Percentiles rank a stretch among this genome's conserved stretches.
Evolutionary conservation across 2,888 invertebrate genomes (phyloP).

Genomic region (Megalurothrips usitatus): DNA sequence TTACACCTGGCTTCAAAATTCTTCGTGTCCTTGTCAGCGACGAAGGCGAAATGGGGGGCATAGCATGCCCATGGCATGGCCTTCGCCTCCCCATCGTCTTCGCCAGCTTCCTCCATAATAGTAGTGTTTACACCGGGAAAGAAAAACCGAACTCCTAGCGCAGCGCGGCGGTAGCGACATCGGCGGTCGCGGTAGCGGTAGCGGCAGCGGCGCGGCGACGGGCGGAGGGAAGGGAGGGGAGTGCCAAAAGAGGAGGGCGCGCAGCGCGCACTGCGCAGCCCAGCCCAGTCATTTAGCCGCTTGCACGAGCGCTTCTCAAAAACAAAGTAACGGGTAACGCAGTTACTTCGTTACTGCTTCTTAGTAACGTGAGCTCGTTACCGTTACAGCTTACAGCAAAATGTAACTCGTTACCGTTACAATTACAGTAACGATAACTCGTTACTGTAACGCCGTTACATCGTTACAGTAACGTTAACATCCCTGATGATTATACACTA

Average conservation of each 20-base stretch:
- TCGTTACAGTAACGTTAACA: background rate
- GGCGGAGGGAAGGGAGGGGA: too few species aligned
- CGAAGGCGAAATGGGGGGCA: background rate
- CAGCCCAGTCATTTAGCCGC: too few species aligned
- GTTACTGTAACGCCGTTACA: background rate
- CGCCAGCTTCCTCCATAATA: background rate
- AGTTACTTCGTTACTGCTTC: background rate
- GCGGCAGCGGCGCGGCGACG: background rate
- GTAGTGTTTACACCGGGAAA: too few species aligned
- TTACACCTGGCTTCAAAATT: background rate
- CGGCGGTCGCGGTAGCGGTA: background rate
- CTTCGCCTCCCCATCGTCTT: background rate
- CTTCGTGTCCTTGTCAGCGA: background rate
- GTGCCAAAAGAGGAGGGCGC: background rate
- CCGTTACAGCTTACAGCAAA: background rate
- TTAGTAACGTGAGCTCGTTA: background rate
- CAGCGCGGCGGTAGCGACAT: background rate
- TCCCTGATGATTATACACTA: too few species aligned
- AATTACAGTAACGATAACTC: background rate
- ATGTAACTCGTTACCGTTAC: background rate
- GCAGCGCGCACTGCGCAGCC: too few species aligned
- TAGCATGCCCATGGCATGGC: background rate
- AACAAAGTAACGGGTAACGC: background rate
- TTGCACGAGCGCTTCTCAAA: background rate
- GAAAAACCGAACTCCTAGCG: too few species aligned